phyloP scores from a whole-genome alignment of 2,797 vertebrate genomes.

The Mastacembelus armatus region DNA sequence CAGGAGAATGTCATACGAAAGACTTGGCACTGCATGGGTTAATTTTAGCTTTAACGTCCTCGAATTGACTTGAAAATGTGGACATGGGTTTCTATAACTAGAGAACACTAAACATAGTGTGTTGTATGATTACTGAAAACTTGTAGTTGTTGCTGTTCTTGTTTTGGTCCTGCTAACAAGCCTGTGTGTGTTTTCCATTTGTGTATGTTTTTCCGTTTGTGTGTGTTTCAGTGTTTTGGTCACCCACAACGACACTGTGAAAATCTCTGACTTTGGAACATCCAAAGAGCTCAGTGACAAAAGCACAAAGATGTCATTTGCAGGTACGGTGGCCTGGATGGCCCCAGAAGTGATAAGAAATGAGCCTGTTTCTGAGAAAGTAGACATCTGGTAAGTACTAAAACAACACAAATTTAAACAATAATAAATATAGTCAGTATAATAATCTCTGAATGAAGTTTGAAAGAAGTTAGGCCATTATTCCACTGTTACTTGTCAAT shows the following conservation, averaged over 20 bases:
- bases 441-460: background rate
- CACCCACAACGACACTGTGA: constrained; percentile 94
- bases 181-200: constrained; percentile 10
- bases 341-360: constrained; percentile 98
- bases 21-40: background rate
- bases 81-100: background rate
- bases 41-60: background rate
- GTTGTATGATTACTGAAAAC: background rate
- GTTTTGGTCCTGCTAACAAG: background rate
- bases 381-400: constrained; percentile 95
- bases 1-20: constrained; percentile 8
- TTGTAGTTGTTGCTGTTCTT: background rate
- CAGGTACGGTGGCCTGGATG: constrained; percentile 99
- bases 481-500: background rate
- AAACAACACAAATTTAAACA: background rate
- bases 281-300: constrained; percentile 99
- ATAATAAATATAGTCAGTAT: too few relatives aligned
- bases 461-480: background rate
- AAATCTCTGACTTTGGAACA: constrained; percentile 98
- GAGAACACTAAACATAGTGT: background rate
- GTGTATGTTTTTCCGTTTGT: constrained; percentile 12
- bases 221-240: constrained; percentile 90
- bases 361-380: constrained; percentile 98
- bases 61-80: background rate
- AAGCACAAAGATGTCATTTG: constrained; percentile 99